These are phyloP conservation scores for Allophyes oxyacanthae DNA, from an alignment of 2,888 invertebrate species.

Conservation along the genomic window DNA sequence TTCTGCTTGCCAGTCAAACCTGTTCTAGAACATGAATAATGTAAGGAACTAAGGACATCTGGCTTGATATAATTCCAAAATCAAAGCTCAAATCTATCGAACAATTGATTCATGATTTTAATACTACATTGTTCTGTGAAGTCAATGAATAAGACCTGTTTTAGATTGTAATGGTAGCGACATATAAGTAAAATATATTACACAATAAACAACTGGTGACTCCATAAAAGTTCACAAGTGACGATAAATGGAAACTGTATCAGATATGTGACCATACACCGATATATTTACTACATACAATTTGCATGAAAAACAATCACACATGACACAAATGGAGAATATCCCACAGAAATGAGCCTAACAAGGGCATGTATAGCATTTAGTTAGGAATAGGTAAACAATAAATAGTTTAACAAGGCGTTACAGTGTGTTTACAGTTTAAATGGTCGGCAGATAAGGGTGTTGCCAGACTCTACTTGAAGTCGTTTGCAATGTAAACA, in stretches of 20 bases:
- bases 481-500: conserved; percentile 83
- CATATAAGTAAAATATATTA: conserved; percentile 50
- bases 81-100: conserved; percentile 19
- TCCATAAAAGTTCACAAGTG: conserved; percentile 62
- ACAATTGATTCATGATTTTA: conserved; percentile 36
- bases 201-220: conserved; percentile 52
- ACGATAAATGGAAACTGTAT: conserved; percentile 76
- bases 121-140: conserved; percentile 45
- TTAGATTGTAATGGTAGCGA: conserved; percentile 46
- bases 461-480: conserved; percentile 55
- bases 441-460: conserved; percentile 74
- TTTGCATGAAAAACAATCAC: conserved; percentile 84
- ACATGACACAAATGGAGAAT: conserved; percentile 73
- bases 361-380: conserved; percentile 78
- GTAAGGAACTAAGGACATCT: conserved; percentile 6
- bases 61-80: conserved; percentile 22
- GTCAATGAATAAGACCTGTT: conserved; percentile 47
- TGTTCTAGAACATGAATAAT: too few relatives aligned
- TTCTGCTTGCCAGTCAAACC: too few relatives aligned
- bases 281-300: conserved; percentile 77
- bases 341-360: conserved; percentile 76
- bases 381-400: conserved; percentile 79
- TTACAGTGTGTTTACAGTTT: conserved; percentile 80
- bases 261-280: conserved; percentile 75
- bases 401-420: conserved; percentile 79